These are phyloP conservation scores for Mobula hypostoma DNA, from an alignment of 2,113 vertebrate species.

Conservation along the genomic window DNA sequence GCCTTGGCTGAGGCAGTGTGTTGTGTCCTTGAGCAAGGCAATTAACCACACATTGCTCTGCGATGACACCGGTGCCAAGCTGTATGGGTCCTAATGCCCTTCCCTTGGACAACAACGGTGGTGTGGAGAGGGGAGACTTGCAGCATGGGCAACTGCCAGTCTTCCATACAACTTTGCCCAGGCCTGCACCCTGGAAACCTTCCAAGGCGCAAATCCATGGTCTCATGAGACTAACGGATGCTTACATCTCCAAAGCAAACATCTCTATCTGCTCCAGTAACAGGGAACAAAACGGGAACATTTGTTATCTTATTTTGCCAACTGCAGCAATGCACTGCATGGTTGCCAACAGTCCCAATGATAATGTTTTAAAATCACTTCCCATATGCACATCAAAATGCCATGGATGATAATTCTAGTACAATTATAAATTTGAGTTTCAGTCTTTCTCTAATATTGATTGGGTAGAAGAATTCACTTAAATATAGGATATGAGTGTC, in stretches of 20 bases:
- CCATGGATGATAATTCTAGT: not conserved
- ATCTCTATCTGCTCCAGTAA: not conserved
- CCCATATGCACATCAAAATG: not conserved
- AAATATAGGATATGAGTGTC: not conserved
- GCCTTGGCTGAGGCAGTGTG: no score
- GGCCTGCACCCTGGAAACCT: no score
- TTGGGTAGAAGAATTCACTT: not conserved
- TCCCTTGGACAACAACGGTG: no score
- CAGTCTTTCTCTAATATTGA: not conserved
- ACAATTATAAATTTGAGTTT: not conserved
- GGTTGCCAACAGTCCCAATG: not conserved
- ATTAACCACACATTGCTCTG: no score
- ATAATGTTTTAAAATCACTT: not conserved
- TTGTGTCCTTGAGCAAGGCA: no score
- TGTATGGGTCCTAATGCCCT: no score
- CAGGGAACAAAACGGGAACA: not conserved
- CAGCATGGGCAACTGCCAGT: no score
- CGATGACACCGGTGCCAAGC: no score
- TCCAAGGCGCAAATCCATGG: no score
- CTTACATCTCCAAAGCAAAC: not conserved
- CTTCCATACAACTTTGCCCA: no score
- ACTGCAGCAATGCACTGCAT: not conserved
- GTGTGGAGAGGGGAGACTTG: no score
- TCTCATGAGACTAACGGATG: no score
- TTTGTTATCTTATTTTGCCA: not conserved